Conservation (phyloP, 2,888 invertebrate species). For the Acanthococcus lagerstroemiae region DNA sequence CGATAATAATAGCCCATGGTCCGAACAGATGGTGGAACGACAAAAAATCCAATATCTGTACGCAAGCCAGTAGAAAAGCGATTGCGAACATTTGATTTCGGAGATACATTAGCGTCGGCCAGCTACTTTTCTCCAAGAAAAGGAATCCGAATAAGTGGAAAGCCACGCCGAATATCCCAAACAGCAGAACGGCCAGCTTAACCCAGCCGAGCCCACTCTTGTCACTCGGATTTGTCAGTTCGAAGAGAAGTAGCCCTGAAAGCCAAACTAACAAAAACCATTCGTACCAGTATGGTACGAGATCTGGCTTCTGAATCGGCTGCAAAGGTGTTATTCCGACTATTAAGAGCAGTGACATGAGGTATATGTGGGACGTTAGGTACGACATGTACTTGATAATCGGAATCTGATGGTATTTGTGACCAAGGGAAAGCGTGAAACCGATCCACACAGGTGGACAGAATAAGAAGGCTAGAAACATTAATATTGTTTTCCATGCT, state of each 20-base stretch:
- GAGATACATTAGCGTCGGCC: constrained; percentile 83
- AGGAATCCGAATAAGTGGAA: constrained; percentile 58
- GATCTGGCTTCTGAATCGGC: constrained; percentile 59
- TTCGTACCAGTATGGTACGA: constrained; percentile 82
- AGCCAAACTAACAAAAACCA: constrained; percentile 91
- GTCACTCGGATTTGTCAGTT: constrained; percentile 95
- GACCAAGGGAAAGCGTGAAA: constrained; percentile 87
- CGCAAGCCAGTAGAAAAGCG: constrained; percentile 89
- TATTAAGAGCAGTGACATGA: constrained; percentile 84
- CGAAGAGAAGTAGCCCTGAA: constrained; percentile 86
- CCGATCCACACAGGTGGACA: constrained; percentile 95
- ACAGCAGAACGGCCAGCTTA: constrained; percentile 72
- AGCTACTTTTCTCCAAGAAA: constrained; percentile 54
- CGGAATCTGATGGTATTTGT: constrained; percentile 94
- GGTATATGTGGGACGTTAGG: constrained; percentile 94
- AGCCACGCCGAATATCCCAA: constrained; percentile 82
- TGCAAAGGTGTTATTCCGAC: constrained; percentile 82
- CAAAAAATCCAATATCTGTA: constrained; percentile 93
- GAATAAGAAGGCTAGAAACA: constrained; percentile 83
- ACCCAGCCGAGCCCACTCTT: constrained; percentile 94
- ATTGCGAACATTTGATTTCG: constrained; percentile 95
- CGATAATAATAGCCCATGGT: constrained; percentile 99
- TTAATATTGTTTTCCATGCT: constrained; percentile 83
- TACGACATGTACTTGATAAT: constrained; percentile 99
- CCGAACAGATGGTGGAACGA: constrained; percentile 99